phyloP scores from a whole-genome alignment of 2,113 vertebrate species.

The Stegastes partitus region DNA sequence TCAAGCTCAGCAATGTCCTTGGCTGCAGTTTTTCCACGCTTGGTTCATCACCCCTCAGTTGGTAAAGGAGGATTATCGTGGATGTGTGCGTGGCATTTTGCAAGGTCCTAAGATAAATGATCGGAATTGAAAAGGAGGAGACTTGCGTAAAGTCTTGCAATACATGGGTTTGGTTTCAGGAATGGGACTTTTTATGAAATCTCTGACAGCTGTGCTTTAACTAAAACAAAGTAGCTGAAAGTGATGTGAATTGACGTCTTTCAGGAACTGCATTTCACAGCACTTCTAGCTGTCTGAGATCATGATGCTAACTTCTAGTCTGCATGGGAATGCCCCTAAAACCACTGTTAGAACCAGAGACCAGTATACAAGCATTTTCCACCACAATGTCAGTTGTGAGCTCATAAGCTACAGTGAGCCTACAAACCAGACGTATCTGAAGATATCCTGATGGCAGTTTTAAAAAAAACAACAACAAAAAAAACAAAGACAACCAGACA shows the following conservation, averaged over 20 bases:
- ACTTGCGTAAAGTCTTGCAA: constrained; percentile 50
- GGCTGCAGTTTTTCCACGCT: constrained; percentile 70
- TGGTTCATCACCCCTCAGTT: constrained; percentile 62
- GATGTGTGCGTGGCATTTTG: constrained; percentile 67
- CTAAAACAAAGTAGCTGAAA: constrained; percentile 12
- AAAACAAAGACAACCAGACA: constrained; percentile 9
- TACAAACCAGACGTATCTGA: constrained; percentile 17
- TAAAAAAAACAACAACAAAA: too few species aligned
- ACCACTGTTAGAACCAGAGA: constrained; percentile 14
- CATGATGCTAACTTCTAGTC: neutral
- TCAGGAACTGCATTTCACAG: neutral
- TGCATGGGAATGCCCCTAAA: neutral
- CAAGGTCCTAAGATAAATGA: constrained; percentile 66
- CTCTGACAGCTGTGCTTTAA: constrained; percentile 9
- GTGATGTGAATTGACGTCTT: neutral
- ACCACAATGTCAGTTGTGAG: constrained; percentile 22
- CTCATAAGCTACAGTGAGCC: constrained; percentile 16
- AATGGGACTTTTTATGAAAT: constrained; percentile 45
- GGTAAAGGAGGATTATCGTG: constrained; percentile 73
- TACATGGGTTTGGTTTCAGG: constrained; percentile 35
- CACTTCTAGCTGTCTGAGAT: constrained; percentile 1
- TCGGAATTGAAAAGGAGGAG: constrained; percentile 54
- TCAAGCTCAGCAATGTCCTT: constrained; percentile 70
- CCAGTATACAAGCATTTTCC: neutral
- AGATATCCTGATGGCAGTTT: constrained; percentile 34